A percentile compares a stretch with the other conserved stretches of the same genome.
These are phyloP conservation scores for Hypercompe scribonia DNA, from an alignment of 2,888 invertebrate genomes.

Conservation along the genomic window DNA sequence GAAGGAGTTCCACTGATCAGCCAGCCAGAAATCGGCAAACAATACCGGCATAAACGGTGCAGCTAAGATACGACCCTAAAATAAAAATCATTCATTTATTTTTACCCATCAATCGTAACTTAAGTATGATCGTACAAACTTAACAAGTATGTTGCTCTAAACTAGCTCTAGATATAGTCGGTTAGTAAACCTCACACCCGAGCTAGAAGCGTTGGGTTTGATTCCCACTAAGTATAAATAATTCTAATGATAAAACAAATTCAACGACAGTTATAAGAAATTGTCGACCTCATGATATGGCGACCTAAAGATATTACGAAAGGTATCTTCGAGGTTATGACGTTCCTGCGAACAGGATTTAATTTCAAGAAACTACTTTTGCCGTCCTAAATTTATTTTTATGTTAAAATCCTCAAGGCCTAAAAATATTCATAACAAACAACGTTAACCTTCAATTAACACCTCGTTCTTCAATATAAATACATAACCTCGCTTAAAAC, in stretches of 20 bases:
- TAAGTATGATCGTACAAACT: too few relatives aligned
- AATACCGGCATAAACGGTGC: conserved; percentile 97
- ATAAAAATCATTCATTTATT: background rate
- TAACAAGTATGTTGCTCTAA: too few relatives aligned
- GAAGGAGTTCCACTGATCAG: conserved; percentile 98
- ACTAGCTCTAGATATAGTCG: too few relatives aligned
- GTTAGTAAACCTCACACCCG: too few relatives aligned
- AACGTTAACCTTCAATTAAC: background rate
- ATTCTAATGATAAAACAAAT: too few relatives aligned
- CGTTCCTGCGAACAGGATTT: too few relatives aligned
- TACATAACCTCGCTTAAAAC: background rate
- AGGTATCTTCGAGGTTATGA: too few relatives aligned
- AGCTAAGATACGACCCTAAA: conserved; percentile 92
- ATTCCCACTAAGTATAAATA: too few relatives aligned
- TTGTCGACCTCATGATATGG: too few relatives aligned
- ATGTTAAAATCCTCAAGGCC: background rate
- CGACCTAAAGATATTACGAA: too few relatives aligned
- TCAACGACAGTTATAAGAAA: too few relatives aligned
- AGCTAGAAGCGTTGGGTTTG: too few relatives aligned
- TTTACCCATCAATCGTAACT: background rate
- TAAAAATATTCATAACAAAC: background rate
- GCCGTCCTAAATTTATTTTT: background rate
- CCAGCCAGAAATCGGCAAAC: conserved; percentile 99
- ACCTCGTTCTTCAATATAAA: background rate
- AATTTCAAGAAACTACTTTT: background rate